phyloP scores from a whole-genome alignment of 1,140 invertebrate genomes.

The Sminthurinus signatus region DNA sequence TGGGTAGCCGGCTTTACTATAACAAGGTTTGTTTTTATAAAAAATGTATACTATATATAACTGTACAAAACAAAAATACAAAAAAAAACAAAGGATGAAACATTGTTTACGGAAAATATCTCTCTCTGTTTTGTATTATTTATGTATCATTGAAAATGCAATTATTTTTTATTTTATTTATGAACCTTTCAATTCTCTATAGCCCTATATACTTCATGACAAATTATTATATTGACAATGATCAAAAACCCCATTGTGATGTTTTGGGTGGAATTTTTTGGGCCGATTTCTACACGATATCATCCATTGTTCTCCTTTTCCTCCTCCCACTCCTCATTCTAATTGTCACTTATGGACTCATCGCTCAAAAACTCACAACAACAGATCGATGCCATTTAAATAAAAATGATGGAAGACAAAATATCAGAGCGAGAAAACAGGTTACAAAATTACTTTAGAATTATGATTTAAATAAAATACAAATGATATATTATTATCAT shows the following conservation, averaged over 20 bases:
- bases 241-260: conserved; percentile 63
- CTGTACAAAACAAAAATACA: background rate
- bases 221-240: conserved; percentile 51
- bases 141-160: too few relatives aligned
- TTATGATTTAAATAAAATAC: conserved; percentile 45
- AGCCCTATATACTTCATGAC: conserved; percentile 73
- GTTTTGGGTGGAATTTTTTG: conserved; percentile 63
- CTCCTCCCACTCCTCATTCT: conserved; percentile 66
- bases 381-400: conserved; percentile 33
- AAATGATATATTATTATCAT: too few relatives aligned
- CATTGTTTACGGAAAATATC: background rate
- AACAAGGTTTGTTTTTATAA: conserved; percentile 67
- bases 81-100: too few relatives aligned
- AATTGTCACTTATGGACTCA: conserved; percentile 65
- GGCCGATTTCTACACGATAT: conserved; percentile 65
- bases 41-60: too few relatives aligned
- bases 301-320: conserved; percentile 67
- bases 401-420: conserved; percentile 33
- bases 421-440: conserved; percentile 56
- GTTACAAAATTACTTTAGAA: too few relatives aligned
- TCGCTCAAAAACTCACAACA: conserved; percentile 62
- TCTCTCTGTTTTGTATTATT: conserved; percentile 5
- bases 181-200: too few relatives aligned
- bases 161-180: too few relatives aligned
- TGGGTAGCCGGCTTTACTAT: conserved; percentile 77